Conservation (phyloP, 2,113 vertebrate species). For the Etheostoma cragini region DNA sequence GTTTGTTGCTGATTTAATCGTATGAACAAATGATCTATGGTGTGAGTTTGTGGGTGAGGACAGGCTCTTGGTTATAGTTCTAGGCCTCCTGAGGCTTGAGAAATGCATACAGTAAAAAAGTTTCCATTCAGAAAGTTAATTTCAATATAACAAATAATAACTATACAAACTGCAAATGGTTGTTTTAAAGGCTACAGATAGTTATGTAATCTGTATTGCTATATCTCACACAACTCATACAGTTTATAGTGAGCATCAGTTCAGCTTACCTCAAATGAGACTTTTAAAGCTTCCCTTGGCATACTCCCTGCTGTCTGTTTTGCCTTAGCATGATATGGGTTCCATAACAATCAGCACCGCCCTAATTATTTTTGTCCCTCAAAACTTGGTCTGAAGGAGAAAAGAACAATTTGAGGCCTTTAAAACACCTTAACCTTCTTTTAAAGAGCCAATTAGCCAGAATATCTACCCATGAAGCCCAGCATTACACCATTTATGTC, state of each 20-base stretch:
- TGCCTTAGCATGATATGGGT: conserved; percentile 75
- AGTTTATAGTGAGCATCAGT: conserved; percentile 73
- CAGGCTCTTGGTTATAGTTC: conserved; percentile 1
- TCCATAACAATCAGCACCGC: conserved; percentile 83
- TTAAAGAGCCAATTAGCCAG: conserved; percentile 86
- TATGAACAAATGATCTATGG: background rate
- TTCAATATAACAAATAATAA: conserved; percentile 52
- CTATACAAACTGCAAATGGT: conserved; percentile 35
- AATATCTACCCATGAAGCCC: conserved; percentile 79
- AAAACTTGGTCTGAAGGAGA: conserved; percentile 80
- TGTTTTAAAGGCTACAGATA: conserved; percentile 38
- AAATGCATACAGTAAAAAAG: conserved; percentile 30
- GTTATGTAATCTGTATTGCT: conserved; percentile 60
- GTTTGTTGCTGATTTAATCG: background rate
- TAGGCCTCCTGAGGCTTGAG: background rate
- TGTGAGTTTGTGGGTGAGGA: background rate
- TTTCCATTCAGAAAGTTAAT: conserved; percentile 31
- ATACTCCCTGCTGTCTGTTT: conserved; percentile 77
- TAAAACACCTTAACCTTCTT: conserved; percentile 83
- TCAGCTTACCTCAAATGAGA: conserved; percentile 70
- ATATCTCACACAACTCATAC: conserved; percentile 46
- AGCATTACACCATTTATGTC: conserved; percentile 79
- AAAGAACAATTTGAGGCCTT: conserved; percentile 84
- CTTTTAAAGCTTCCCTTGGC: conserved; percentile 73
- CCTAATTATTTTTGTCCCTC: conserved; percentile 86